These are phyloP conservation scores for Amphiura filiformis DNA, from an alignment of 35 echinoderm and acorn worm genomes.

Conservation along the genomic window DNA sequence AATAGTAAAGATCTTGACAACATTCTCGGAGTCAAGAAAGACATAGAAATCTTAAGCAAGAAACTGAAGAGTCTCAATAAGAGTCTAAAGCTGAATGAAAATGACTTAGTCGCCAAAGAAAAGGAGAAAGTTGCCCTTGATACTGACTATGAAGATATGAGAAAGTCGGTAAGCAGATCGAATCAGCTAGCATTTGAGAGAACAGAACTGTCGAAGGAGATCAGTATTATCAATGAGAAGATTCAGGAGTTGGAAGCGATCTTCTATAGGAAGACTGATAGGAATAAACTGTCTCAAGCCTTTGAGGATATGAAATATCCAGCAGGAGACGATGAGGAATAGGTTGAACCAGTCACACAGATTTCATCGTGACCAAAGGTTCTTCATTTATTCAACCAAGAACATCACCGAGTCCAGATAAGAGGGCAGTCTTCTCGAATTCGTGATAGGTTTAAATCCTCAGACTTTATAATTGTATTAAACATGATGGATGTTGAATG, in stretches of 20 bases:
- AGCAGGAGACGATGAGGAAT: too few relatives aligned
- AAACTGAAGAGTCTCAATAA: constrained; percentile 83
- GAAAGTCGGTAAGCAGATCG: constrained; percentile 62
- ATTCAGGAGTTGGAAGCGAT: constrained; percentile 90
- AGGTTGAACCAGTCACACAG: too few relatives aligned
- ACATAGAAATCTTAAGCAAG: constrained; percentile 75
- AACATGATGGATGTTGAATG: too few relatives aligned
- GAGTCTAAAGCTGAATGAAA: constrained; percentile 70
- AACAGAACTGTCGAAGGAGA: constrained; percentile 82
- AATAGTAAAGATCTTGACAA: constrained; percentile 71
- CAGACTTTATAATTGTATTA: too few relatives aligned
- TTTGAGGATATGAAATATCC: constrained; percentile 46
- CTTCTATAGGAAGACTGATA: constrained; percentile 81
- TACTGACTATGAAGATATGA: constrained; percentile 59
- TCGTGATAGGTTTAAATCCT: too few relatives aligned
- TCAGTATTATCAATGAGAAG: constrained; percentile 83
- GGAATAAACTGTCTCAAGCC: constrained; percentile 62
- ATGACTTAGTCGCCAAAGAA: constrained; percentile 59
- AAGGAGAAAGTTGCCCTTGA: constrained; percentile 69
- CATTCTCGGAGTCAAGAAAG: constrained; percentile 76
- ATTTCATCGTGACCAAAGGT: too few relatives aligned
- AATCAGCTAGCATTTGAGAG: constrained; percentile 90
- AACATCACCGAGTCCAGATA: too few relatives aligned
- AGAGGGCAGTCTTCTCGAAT: too few relatives aligned
- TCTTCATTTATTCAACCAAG: too few relatives aligned